phyloP scores from a whole-genome alignment of 2,888 invertebrate genomes.

The Temnothorax unifasciatus region DNA sequence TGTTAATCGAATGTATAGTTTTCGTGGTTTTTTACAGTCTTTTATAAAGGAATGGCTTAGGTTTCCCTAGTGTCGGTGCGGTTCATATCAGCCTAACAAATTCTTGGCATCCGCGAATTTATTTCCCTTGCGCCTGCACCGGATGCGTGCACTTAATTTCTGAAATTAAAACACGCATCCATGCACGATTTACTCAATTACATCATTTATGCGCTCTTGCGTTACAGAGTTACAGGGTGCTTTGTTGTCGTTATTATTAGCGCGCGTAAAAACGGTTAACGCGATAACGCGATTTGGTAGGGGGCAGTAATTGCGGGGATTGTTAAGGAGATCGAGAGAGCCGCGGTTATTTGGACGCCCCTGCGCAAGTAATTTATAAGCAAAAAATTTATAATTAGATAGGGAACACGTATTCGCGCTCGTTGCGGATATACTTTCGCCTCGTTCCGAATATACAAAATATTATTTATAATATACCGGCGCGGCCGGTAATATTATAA shows the following conservation, averaged over 20 bases:
- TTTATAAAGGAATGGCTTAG: not conserved
- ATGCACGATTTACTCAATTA: slow-evolving; percentile 34
- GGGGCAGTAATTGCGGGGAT: slow-evolving; percentile 18
- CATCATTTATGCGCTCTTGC: slow-evolving; percentile 15
- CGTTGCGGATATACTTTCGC: not conserved
- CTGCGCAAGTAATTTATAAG: not conserved
- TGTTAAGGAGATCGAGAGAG: not conserved
- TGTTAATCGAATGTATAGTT: not conserved
- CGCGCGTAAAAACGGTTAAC: slow-evolving; percentile 29
- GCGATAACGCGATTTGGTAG: slow-evolving; percentile 15
- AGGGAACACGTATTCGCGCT: not conserved
- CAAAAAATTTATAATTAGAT: slow-evolving; percentile 8
- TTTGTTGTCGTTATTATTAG: slow-evolving; percentile 29
- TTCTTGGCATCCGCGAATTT: slow-evolving; percentile 57
- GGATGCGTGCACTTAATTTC: slow-evolving; percentile 22
- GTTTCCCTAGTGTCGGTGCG: slow-evolving; percentile 29
- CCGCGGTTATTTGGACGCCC: not conserved
- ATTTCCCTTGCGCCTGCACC: slow-evolving; percentile 43
- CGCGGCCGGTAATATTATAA: slow-evolving; percentile 14
- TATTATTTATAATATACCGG: not conserved
- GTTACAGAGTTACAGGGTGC: slow-evolving; percentile 4
- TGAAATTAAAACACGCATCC: slow-evolving; percentile 43
- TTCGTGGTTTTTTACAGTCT: too few relatives aligned
- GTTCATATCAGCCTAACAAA: slow-evolving; percentile 60
- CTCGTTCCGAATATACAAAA: slow-evolving; percentile 21